Evolutionary conservation across 2,797 vertebrate genomes (phyloP).

Genomic region (Acridotheres tristis): DNA sequence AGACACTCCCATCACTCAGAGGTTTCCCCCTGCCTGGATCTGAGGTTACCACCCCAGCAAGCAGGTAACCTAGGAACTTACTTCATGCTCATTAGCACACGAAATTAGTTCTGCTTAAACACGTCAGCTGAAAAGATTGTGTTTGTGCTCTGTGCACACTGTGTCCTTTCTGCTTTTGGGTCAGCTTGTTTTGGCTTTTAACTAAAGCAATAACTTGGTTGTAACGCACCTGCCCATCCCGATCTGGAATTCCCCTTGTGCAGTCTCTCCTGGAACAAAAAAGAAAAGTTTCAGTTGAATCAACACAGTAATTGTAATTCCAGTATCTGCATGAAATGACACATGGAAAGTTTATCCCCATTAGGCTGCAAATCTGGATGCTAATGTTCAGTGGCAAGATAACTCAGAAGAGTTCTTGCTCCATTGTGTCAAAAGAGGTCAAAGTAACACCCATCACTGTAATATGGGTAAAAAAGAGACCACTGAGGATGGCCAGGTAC

Average conservation of each 20-base stretch:
- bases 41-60: not conserved
- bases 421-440: not conserved
- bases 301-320: not conserved
- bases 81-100: accelerated
- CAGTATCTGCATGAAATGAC: not conserved
- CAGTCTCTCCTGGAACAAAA: conserved; percentile 78
- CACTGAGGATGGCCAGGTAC: not conserved
- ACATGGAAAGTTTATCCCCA: not conserved
- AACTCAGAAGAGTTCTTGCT: not conserved
- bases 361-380: not conserved
- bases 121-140: not conserved
- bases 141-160: not conserved
- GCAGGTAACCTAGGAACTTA: not conserved
- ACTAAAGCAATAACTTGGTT: not conserved
- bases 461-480: not conserved
- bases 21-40: not conserved
- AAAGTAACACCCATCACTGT: not conserved
- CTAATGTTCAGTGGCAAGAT: not conserved
- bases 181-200: not conserved
- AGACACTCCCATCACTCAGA: not conserved
- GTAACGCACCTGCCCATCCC: conserved; percentile 83
- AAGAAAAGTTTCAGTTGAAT: not conserved
- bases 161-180: not conserved
- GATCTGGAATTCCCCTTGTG: conserved; percentile 79
- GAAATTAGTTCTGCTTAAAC: not conserved